phyloP scores from a whole-genome alignment of 2,113 vertebrate species.

The Arizona elegans region DNA sequence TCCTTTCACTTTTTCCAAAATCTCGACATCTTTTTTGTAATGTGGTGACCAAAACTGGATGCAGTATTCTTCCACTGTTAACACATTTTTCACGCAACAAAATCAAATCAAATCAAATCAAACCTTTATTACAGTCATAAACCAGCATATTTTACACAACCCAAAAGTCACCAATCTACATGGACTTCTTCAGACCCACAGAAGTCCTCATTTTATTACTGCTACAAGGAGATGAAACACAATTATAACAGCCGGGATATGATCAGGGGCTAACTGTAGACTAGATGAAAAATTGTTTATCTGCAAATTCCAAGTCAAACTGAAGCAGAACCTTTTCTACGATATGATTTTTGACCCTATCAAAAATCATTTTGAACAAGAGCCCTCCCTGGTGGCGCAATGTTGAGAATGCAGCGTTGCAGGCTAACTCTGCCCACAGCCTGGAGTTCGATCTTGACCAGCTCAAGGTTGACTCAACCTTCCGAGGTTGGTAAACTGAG shows the following conservation, averaged over 20 bases:
- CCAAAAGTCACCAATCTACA: not conserved
- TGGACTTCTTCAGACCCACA: not conserved
- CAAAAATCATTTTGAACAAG: not conserved
- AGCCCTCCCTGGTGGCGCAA: not conserved
- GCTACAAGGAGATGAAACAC: not conserved
- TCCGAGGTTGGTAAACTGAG: not conserved
- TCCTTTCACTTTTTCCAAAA: too few relatives aligned
- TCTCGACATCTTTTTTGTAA: too few relatives aligned
- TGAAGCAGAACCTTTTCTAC: not conserved
- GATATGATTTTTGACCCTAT: not conserved
- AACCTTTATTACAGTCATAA: not conserved
- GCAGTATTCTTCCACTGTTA: not conserved
- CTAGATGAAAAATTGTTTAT: not conserved
- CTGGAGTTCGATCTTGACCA: not conserved
- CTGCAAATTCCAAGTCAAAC: not conserved
- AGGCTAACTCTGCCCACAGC: not conserved
- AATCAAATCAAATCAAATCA: not conserved
- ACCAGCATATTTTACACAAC: not conserved
- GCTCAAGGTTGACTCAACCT: not conserved
- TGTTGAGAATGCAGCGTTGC: not conserved
- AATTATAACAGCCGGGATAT: not conserved
- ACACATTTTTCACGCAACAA: not conserved
- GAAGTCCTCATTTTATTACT: not conserved
- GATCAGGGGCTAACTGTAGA: not conserved
- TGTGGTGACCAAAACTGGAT: too few relatives aligned